Base-by-base conservation (phyloP, 2,797 vertebrate species). In the Sparidentex hasta region DNA sequence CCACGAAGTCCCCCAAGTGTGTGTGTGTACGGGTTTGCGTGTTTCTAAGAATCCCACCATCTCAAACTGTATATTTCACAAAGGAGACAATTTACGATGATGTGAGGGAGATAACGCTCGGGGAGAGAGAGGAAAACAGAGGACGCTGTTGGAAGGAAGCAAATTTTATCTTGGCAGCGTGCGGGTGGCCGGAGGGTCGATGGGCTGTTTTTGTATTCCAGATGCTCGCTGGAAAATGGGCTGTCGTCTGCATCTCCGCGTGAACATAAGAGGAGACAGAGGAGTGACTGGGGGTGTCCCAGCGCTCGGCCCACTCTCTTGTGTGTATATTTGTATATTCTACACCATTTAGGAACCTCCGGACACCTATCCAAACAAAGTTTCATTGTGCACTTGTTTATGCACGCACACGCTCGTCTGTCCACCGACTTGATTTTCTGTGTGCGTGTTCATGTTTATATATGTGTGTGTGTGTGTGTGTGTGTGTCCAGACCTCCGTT, bases 151-250 rank as follows among this genome's bases (percentile, higher is more conserved):
- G 86, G 71, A 82, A 83, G 50, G 63, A 74, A 78, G 57, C 17
- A 46, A 47, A 79, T 84, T 84, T 82, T 71, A 74, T 90, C 69
- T 81, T 82, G 69, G 80, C 67, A 55, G 62, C 43, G 62, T 64
- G 41, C 5, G n/a, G 62, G 67, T 69, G 77, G 80, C 85, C 80
- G 51, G 65, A 84, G 81, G 86, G 75, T 80, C 29, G 56, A 66
- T 77, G n/a, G 59, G 65, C 57, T 65, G 70, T 79, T 85, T 82
- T 79, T 71, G 85, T 78, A 80, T 88, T 87, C 81, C 85, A 87
- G 77, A 87, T 86, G 86, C 65, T 85, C 0, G 27, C 33, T 82
- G 83, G 87, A 85, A 87, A 86, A 88, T 66, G 70, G 71, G 27
- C 70, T 61, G 65, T 84, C 71, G 47, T 80, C 79, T 82, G 57